Evolutionary conservation across 2,113 vertebrate genomes (phyloP), one percentile per base, ranked within the genome.

Genomic region (Alligator sinensis): DNA sequence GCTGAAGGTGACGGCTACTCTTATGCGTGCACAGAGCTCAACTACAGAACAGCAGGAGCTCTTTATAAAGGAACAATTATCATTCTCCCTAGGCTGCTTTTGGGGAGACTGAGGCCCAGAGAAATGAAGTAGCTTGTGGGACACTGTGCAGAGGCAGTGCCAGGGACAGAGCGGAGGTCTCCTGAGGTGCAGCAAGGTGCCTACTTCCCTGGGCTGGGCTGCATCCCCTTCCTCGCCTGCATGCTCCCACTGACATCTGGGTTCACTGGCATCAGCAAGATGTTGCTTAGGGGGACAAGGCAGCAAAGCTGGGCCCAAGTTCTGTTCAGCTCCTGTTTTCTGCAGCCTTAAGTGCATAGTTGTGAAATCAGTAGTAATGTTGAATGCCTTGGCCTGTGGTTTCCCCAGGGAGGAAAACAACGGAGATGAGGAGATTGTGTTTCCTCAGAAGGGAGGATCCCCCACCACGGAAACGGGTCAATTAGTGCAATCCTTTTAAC

Each of bases 61-160:
- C n/a, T 38, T 63, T 38, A 18, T 11, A 82, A 77, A 84, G 3
- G 4, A 2, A 3, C 0, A 0, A 14, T n/a, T 57, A 55, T 19
- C 24, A 57, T 9, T 9, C 17, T 14, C 21, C 21, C 59, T 55
- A 18, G 68, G 27, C 19, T 64, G 58, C 59, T 25, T 14, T 6
- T 2, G 63, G 92, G 81, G 91, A 93, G 93, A 95, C 79, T 63
- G 92, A 90, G 95, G 88, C 14, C 3, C 24, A 9, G 85, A 28
- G n/a, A 3, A 2, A 12, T 19, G 34, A 21, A 0, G 2, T 75
- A 27, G n/a, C 24, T 0, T 0, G 2, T 25, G 47, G 27, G 1
- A 16, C 13, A 0, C 47, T 0, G 68, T 0, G 68, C 25, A 8
- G 34, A 80, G 5, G 57, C 57, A 47, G 0, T 0, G 0, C 5